Percentiles rank a stretch among this genome's conserved stretches.
phyloP scores from a whole-genome alignment of 1,140 invertebrate species.

The Drosophila equinoxialis region DNA sequence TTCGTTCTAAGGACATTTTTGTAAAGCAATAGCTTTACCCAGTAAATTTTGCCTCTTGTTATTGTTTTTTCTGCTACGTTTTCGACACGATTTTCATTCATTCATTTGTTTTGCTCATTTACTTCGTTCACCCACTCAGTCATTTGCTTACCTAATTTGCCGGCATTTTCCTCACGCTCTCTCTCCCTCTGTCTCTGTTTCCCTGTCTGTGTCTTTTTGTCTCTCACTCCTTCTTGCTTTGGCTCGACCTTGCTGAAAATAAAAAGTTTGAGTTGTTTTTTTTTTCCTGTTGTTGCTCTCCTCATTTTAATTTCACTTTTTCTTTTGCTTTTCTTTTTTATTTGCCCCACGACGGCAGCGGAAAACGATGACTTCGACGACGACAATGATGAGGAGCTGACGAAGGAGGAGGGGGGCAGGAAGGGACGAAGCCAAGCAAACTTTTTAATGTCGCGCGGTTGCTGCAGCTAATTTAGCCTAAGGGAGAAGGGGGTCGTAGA shows the following conservation, averaged over 20 bases:
- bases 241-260: constrained; percentile 16
- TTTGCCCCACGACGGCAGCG: constrained; percentile 23
- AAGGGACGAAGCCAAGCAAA: constrained; percentile 58
- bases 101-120: constrained; percentile 44
- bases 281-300: constrained; percentile 22
- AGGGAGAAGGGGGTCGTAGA: constrained; percentile 1
- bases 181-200: constrained; percentile 22
- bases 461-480: constrained; percentile 73
- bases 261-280: constrained; percentile 42
- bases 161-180: constrained; percentile 27
- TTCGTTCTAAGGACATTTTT: too few species aligned
- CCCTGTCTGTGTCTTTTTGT: constrained; percentile 35
- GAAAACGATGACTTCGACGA: not conserved
- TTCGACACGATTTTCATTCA: constrained; percentile 11
- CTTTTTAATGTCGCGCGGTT: constrained; percentile 79
- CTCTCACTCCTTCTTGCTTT: constrained; percentile 7
- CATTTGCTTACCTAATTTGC: constrained; percentile 46
- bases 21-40: not conserved
- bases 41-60: not conserved
- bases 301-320: constrained; percentile 81
- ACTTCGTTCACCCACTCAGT: constrained; percentile 32
- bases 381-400: too few species aligned
- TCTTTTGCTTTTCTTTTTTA: constrained; percentile 62
- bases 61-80: not conserved
- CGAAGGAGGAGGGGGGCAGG: not conserved